phyloP scores from a whole-genome alignment of 2,113 vertebrate genomes.

The Crotalus tigris region DNA sequence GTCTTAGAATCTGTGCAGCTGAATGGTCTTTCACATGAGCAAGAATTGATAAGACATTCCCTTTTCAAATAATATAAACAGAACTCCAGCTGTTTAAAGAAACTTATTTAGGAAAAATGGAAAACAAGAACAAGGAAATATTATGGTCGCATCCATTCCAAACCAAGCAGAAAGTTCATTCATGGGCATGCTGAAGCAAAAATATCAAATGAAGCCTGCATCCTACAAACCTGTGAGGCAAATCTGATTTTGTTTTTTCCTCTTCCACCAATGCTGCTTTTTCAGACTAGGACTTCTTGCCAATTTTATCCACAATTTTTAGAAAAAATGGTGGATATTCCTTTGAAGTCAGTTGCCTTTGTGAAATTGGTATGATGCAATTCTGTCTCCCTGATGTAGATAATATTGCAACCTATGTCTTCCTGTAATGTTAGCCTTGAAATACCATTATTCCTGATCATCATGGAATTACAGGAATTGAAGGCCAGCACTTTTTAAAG shows the following conservation, averaged over 20 bases:
- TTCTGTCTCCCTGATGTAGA: neutral
- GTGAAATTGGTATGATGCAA: neutral
- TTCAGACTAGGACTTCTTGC: neutral
- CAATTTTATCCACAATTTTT: neutral
- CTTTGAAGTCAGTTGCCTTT: neutral
- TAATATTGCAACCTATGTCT: neutral
- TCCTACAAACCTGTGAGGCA: neutral
- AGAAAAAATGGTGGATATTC: neutral
- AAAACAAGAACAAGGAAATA: neutral
- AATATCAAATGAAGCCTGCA: neutral
- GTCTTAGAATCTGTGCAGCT: neutral
- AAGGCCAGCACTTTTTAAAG: neutral
- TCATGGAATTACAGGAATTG: neutral
- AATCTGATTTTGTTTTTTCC: neutral
- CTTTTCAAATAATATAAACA: neutral
- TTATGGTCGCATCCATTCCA: neutral
- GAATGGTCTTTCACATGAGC: neutral
- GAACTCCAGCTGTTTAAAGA: neutral
- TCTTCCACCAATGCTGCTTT: neutral
- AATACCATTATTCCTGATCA: neutral
- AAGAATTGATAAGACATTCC: neutral
- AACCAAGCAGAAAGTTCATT: neutral
- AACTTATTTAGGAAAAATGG: neutral
- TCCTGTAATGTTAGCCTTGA: neutral
- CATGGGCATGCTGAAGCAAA: neutral